A percentile compares a stretch with the other conserved stretches of the same genome.
phyloP scores from a whole-genome alignment of 2,888 invertebrate species.

The Caenorhabditis becei region DNA sequence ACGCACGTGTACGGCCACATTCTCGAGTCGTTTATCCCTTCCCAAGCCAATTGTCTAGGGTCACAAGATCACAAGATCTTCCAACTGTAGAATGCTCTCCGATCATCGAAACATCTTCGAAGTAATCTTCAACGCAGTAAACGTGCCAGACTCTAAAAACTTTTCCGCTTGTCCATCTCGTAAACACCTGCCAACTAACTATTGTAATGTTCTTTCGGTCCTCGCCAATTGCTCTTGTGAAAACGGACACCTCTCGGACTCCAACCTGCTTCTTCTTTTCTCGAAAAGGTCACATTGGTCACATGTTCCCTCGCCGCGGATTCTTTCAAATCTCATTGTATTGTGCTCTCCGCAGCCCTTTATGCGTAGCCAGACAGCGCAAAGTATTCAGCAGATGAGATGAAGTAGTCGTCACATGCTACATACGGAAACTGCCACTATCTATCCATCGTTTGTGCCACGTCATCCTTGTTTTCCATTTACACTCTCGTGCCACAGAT shows the following conservation, averaged over 20 bases:
- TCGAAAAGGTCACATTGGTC: slow-evolving; percentile 41
- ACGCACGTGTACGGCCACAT: slow-evolving; percentile 38
- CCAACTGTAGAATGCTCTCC: too few relatives aligned
- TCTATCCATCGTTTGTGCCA: slow-evolving; percentile 22
- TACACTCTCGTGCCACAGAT: slow-evolving; percentile 17
- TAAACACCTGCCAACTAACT: background rate
- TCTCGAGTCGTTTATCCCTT: background rate
- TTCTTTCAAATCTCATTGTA: slow-evolving; percentile 51
- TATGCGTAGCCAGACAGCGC: slow-evolving; percentile 9
- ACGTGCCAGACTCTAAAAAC: too few relatives aligned
- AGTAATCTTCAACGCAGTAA: too few relatives aligned
- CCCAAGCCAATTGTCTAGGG: background rate
- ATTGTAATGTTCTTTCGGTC: slow-evolving; percentile 8
- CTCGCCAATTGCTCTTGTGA: slow-evolving; percentile 31
- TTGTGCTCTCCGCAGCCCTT: slow-evolving; percentile 14
- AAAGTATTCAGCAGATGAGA: slow-evolving; percentile 4
- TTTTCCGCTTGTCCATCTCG: too few relatives aligned
- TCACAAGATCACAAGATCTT: too few relatives aligned
- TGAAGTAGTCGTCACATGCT: slow-evolving; percentile 43
- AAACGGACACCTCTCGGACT: slow-evolving; percentile 46
- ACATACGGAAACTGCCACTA: background rate
- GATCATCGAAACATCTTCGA: too few relatives aligned
- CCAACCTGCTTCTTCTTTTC: background rate
- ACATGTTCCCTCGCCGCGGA: slow-evolving; percentile 18
- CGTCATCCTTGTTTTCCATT: slow-evolving; percentile 45